Conservation (phyloP, 2,113 vertebrate species). For the Noctilio leporinus region DNA sequence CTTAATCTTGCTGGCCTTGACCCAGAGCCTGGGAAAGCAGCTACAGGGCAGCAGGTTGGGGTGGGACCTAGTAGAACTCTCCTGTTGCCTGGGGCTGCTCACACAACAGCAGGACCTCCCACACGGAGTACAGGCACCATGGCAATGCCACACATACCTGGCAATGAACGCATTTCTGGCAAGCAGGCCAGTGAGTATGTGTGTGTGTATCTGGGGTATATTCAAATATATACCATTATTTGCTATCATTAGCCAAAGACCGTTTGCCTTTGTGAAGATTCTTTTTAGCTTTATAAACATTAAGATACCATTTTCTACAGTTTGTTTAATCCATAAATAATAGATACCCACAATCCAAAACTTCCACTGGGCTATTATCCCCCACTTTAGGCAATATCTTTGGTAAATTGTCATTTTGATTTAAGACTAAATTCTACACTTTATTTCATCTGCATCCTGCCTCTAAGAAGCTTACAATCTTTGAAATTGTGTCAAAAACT, state of each 20-base stretch:
- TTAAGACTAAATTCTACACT: not conserved
- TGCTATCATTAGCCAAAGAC: not conserved
- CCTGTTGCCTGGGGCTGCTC: not conserved
- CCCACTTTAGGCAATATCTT: not conserved
- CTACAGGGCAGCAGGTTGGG: not conserved
- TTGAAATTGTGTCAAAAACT: not conserved
- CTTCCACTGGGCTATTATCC: not conserved
- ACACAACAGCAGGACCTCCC: not conserved
- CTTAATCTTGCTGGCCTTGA: not conserved
- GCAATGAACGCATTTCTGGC: not conserved
- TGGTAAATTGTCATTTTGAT: not conserved
- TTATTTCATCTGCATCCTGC: not conserved
- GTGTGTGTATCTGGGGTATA: not conserved
- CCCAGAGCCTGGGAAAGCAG: not conserved
- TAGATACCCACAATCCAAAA: not conserved
- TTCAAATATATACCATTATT: not conserved
- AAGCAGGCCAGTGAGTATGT: not conserved
- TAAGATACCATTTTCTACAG: not conserved
- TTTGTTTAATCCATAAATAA: slow-evolving; percentile 7
- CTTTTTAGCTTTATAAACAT: not conserved
- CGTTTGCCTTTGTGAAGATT: not conserved
- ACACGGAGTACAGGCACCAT: not conserved
- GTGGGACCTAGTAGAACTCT: not conserved
- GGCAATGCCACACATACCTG: not conserved
- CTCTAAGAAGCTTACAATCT: not conserved